These are phyloP conservation scores for Perizoma flavofasciatum DNA, from an alignment of 2,888 invertebrate genomes.

Conservation along the genomic window DNA sequence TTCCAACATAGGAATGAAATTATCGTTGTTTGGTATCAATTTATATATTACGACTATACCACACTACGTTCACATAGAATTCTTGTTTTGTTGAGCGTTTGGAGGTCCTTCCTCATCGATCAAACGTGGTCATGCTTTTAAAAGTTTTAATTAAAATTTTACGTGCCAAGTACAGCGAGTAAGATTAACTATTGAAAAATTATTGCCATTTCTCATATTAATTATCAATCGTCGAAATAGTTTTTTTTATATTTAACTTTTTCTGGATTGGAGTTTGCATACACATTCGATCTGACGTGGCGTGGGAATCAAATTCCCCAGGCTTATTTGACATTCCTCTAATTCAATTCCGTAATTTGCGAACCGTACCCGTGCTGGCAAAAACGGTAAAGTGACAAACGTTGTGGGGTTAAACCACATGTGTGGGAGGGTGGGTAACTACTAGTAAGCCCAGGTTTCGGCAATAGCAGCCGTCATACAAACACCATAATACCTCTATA, in stretches of 20 bases:
- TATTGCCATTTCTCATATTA: too few relatives aligned
- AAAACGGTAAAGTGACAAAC: constrained; percentile 41
- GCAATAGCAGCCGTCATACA: not conserved
- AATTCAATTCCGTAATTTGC: constrained; percentile 28
- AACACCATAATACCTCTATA: not conserved
- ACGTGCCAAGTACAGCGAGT: too few relatives aligned
- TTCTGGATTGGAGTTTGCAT: constrained; percentile 3
- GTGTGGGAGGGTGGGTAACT: constrained; percentile 12
- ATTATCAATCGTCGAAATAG: too few relatives aligned
- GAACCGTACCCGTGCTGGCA: constrained; percentile 26
- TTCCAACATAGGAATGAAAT: not conserved
- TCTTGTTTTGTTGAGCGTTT: too few relatives aligned
- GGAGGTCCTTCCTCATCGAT: too few relatives aligned
- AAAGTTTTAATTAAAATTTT: too few relatives aligned
- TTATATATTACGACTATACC: too few relatives aligned
- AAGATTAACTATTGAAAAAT: too few relatives aligned
- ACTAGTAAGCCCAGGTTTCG: not conserved
- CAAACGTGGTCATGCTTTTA: too few relatives aligned
- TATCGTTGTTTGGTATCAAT: too few relatives aligned
- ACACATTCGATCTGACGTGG: constrained; percentile 2
- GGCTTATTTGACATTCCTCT: constrained; percentile 24
- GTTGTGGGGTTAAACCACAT: constrained; percentile 34
- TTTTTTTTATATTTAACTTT: not conserved
- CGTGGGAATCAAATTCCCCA: constrained; percentile 13
- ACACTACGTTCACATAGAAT: too few relatives aligned